Percentiles rank a stretch among this genome's conserved stretches.
Evolutionary conservation across 2,888 invertebrate genomes (phyloP).

Genomic region (Cheilosia urbana): DNA sequence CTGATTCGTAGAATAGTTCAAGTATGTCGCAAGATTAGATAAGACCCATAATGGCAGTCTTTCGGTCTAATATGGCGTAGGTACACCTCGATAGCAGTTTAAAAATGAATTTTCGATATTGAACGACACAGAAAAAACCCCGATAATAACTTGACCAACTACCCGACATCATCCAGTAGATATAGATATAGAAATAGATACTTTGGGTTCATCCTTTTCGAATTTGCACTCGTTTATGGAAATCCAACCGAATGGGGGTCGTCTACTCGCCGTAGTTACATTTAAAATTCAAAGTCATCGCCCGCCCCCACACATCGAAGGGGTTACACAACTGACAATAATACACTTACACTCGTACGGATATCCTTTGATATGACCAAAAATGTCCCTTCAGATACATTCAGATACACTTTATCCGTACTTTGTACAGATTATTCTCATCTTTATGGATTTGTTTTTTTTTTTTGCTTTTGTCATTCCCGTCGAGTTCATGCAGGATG

Average conservation of each 20-base stretch:
- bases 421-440: constrained; percentile 46
- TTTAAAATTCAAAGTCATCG: constrained; percentile 63
- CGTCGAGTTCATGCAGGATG: constrained; percentile 57
- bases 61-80: constrained; percentile 54
- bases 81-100: constrained; percentile 44
- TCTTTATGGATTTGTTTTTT: constrained; percentile 46
- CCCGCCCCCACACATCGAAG: constrained; percentile 19
- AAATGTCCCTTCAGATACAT: constrained; percentile 68
- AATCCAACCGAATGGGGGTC: constrained; percentile 19
- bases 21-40: constrained; percentile 68
- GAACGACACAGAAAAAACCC: constrained; percentile 5
- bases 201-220: constrained; percentile 47
- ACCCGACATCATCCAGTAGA: constrained; percentile 6
- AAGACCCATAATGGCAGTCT: constrained; percentile 54
- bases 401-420: constrained; percentile 37
- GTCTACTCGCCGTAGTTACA: constrained; percentile 14
- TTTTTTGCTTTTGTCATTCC: constrained; percentile 6
- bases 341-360: constrained; percentile 57
- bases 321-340: constrained; percentile 56
- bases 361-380: constrained; percentile 71
- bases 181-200: background rate
- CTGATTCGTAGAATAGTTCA: constrained; percentile 72
- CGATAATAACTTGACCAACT: constrained; percentile 64
- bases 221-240: constrained; percentile 55
- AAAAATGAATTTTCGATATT: constrained; percentile 24